phyloP scores from a whole-genome alignment of 2,888 invertebrate genomes.

The Lucinisca nassula region DNA sequence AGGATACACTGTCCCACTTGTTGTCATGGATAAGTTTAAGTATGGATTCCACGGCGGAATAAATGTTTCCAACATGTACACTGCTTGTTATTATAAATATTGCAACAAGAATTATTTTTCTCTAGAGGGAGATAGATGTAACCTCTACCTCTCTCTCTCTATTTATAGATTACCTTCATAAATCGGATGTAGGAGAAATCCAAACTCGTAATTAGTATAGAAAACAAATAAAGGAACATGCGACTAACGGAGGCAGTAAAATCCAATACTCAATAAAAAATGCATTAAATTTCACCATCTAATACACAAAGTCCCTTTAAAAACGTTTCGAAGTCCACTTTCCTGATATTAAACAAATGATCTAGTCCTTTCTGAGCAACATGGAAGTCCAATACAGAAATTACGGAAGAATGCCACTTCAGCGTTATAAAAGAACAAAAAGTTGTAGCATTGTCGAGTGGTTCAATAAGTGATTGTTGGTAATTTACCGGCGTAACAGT shows the following conservation, averaged over 20 bases:
- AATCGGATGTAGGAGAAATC: background rate
- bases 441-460: slow-evolving; percentile 7
- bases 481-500: slow-evolving; percentile 1
- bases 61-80: slow-evolving; percentile 15
- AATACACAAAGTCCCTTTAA: background rate
- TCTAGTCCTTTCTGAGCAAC: background rate
- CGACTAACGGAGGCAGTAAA: background rate
- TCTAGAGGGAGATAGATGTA: background rate
- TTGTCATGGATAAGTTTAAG: slow-evolving; percentile 34
- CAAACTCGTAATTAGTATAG: background rate
- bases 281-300: background rate
- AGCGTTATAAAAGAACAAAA: slow-evolving; percentile 15
- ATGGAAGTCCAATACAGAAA: slow-evolving; percentile 6
- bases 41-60: slow-evolving; percentile 13
- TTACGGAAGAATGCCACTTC: slow-evolving; percentile 3
- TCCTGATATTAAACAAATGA: background rate
- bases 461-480: slow-evolving; percentile 3
- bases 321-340: background rate
- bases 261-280: background rate
- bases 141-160: background rate
- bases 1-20: slow-evolving; percentile 66
- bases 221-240: background rate
- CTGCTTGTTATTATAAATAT: background rate
- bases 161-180: background rate
- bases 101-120: background rate